Conservation (phyloP, 1,140 invertebrate genomes). For the Drosophila elegans region DNA sequence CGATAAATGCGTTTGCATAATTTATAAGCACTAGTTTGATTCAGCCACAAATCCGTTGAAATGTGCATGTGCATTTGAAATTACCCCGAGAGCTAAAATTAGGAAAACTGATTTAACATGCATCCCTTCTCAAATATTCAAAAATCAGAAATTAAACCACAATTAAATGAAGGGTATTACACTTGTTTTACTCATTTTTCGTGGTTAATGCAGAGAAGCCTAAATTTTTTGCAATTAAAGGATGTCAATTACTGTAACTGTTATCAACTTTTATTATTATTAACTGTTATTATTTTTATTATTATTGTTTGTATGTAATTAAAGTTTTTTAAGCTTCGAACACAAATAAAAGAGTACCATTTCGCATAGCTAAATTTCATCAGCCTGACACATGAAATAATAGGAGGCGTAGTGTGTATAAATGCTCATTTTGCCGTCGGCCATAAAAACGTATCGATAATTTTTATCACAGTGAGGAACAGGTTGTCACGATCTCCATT, state of each 20-base stretch:
- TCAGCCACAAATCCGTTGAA: slow-evolving; percentile 25
- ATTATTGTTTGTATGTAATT: too few species aligned
- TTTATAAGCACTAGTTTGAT: slow-evolving; percentile 38
- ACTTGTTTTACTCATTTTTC: background rate
- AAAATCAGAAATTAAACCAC: slow-evolving; percentile 13
- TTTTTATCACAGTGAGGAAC: background rate
- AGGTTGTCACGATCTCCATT: background rate
- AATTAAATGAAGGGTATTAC: background rate
- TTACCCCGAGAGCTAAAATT: slow-evolving; percentile 10
- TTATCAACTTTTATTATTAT: too few species aligned
- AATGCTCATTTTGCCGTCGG: slow-evolving; percentile 1
- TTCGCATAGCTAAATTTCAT: background rate
- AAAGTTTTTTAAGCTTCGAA: too few species aligned
- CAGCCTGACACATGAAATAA: background rate
- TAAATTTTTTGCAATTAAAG: background rate
- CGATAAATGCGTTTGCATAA: slow-evolving; percentile 38
- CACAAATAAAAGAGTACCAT: too few species aligned
- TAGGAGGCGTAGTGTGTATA: background rate
- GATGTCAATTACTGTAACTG: too few species aligned
- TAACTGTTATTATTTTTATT: too few species aligned
- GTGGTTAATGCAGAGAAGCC: background rate
- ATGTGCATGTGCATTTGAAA: slow-evolving; percentile 10
- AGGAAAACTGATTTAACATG: slow-evolving; percentile 17
- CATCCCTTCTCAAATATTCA: slow-evolving; percentile 26
- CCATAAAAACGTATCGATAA: background rate